A percentile compares a stretch with the other conserved stretches of the same genome.
These are phyloP conservation scores for Coelogynopora nodosa DNA, from an alignment of 2,888 invertebrate species.

Conservation along the genomic window DNA sequence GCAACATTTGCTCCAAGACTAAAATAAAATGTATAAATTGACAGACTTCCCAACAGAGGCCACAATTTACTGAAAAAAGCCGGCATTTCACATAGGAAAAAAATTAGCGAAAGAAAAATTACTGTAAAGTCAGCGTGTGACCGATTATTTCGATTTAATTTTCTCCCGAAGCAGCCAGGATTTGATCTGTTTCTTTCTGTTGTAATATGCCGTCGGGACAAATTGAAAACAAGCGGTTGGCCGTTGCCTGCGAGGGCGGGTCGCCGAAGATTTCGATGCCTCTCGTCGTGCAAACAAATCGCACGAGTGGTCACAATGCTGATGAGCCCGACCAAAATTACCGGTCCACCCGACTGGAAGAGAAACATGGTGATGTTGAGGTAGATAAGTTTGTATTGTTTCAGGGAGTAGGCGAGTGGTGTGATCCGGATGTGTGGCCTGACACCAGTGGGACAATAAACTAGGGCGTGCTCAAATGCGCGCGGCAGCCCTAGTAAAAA, in stretches of 20 bases:
- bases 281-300: background rate
- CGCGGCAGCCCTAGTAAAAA: background rate
- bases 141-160: background rate
- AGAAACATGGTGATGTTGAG: background rate
- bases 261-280: background rate
- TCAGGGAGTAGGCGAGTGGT: background rate
- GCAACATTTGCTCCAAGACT: background rate
- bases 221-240: too few species aligned
- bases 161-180: background rate
- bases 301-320: background rate
- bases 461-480: background rate
- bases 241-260: background rate
- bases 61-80: constrained; percentile 20
- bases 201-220: background rate
- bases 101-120: background rate
- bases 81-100: constrained; percentile 21
- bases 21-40: background rate
- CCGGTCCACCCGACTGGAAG: constrained; percentile 3
- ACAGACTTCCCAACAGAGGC: background rate
- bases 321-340: background rate
- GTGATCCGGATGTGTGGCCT: background rate
- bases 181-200: background rate
- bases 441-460: background rate
- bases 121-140: background rate
- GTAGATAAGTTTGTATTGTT: background rate